Evolutionary conservation across 2,888 invertebrate species (phyloP), one percentile per base, ranked within the genome.

Genomic region (Tryphoninae sp.): DNA sequence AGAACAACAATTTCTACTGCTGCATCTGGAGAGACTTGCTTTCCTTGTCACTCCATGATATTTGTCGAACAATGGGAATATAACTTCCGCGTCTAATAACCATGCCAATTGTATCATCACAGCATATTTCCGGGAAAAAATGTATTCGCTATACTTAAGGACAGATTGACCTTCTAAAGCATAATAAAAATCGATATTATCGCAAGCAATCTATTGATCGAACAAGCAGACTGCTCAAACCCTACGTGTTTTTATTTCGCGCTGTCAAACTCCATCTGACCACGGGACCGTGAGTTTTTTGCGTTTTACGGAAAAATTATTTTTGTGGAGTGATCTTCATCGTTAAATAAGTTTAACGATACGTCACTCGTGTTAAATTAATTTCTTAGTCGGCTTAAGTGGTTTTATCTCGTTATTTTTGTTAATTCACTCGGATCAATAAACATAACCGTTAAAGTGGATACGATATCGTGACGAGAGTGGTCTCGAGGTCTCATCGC

Each of bases 161-260:
- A 40, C 6, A 23, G 13, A 22, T 61, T 71, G 51, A 61, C 26
- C 62, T 23, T 22, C 19, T 13, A 61, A 68, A 45, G n/a, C 6
- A 33, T 6, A 61, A 59, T 33, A 74, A 67, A 22, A 72, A 65
- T 72, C 58, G 51, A 72, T 55, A 67, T 65, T 55, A 59, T 69
- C 49, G 78, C 55, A 26, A 49, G n/a, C 23, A 49, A 78, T 78
- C 55, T 55, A 64, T 69, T 55, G 64, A 72, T 72, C 65, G 51
- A 64, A 51, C 67, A 16, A 13, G 75, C 58, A 16, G 8, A 6
- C 42, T 42, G 55, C 53, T 26, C n/a, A 78, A 55, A 55, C 55
- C 8, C 19, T 8, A 19, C 67, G 55, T 33, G 6, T 8, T 13
- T 73, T 16, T 22, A 1, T 2, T 19, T 55, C 55, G 53, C n/a